Evolutionary conservation across 2,113 vertebrate genomes (phyloP).

Genomic region (Eolophus roseicapilla): DNA sequence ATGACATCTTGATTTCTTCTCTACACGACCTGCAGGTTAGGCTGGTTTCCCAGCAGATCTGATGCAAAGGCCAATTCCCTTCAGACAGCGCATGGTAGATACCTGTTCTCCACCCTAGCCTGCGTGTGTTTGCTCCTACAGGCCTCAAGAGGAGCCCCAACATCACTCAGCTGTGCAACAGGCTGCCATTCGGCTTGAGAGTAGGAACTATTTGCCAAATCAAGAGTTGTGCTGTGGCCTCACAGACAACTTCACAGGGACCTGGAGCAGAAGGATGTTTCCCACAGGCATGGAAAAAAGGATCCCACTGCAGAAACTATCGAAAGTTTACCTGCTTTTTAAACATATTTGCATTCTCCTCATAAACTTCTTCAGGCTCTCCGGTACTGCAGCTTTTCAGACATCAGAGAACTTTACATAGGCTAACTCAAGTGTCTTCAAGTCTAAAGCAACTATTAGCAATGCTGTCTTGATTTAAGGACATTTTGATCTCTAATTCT

Average conservation of each 20-base stretch:
- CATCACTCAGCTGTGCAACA: not conserved
- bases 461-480: not conserved
- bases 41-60: not conserved
- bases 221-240: not conserved
- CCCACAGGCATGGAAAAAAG: not conserved
- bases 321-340: not conserved
- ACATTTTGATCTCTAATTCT: not conserved
- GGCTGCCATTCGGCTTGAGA: not conserved
- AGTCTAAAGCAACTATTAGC: not conserved
- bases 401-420: not conserved
- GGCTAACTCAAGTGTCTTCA: not conserved
- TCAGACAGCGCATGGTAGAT: not conserved
- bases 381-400: not conserved
- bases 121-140: not conserved
- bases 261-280: not conserved
- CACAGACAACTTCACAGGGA: not conserved
- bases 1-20: conserved; percentile 29
- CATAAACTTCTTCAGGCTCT: not conserved
- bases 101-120: too few relatives aligned
- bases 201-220: not conserved
- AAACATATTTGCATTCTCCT: not conserved
- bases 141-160: not conserved
- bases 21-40: not conserved
- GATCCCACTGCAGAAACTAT: not conserved
- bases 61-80: not conserved